These are phyloP conservation scores for Tadarida brasiliensis DNA, from an alignment of 2,797 vertebrate genomes.

Conservation along the genomic window DNA sequence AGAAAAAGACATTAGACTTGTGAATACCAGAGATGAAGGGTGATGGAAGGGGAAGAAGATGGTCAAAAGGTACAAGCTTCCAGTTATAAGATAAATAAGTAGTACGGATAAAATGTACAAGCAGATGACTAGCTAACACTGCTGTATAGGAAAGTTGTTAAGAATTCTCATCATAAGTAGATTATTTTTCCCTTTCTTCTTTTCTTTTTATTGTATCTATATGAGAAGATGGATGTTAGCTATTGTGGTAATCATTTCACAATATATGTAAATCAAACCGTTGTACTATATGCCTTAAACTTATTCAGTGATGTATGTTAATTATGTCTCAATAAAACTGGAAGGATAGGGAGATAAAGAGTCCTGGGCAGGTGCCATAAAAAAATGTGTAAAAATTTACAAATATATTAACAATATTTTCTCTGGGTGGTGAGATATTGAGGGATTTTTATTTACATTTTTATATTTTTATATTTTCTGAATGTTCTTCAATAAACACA, in stretches of 20 bases:
- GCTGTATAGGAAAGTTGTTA: neutral
- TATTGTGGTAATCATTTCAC: neutral
- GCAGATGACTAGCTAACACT: neutral
- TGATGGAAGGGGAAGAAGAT: neutral
- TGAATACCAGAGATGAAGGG: neutral
- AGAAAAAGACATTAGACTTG: neutral
- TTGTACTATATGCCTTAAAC: neutral
- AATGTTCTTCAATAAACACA: neutral
- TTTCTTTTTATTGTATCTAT: neutral
- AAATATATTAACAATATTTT: neutral
- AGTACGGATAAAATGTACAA: neutral
- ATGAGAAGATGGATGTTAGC: neutral
- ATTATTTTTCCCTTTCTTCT: neutral
- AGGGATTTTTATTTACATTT: conserved; percentile 39
- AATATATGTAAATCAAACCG: neutral
- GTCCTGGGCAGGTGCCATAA: neutral
- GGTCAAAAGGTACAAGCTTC: neutral
- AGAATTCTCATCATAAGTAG: neutral
- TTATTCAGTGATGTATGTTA: neutral
- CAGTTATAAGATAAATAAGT: neutral
- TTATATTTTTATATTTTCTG: neutral
- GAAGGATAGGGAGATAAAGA: too few species aligned
- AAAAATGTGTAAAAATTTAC: neutral
- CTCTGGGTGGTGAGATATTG: neutral
- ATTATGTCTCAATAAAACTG: neutral